Conservation (phyloP, 2,113 vertebrate genomes). For the Grantiella picta region DNA sequence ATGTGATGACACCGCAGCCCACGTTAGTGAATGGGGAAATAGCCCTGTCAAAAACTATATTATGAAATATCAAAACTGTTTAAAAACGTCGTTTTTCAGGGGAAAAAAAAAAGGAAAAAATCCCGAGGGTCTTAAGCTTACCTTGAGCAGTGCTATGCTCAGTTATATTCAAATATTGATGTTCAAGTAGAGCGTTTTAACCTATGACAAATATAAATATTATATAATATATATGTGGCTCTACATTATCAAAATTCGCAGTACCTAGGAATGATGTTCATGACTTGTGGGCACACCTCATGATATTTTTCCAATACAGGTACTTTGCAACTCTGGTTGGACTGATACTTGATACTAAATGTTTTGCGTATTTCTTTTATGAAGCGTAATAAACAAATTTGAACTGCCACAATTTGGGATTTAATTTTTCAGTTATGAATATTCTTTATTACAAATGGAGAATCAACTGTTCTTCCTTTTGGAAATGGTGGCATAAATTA, state of each 20-base stretch:
- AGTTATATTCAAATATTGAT: neutral
- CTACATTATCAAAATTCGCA: neutral
- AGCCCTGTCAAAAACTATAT: slow-evolving; percentile 56
- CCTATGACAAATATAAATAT: neutral
- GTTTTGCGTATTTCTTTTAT: neutral
- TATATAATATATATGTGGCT: neutral
- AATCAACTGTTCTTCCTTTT: neutral
- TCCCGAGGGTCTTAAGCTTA: neutral
- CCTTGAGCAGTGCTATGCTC: neutral
- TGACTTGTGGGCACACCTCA: neutral
- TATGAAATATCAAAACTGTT: slow-evolving; percentile 1
- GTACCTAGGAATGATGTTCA: neutral
- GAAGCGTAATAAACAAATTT: neutral
- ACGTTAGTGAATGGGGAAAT: slow-evolving; percentile 15
- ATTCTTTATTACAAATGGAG: neutral
- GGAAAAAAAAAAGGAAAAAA: neutral
- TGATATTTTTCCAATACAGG: neutral
- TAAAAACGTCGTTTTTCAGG: neutral
- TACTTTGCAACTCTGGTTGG: neutral
- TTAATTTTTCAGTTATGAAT: neutral
- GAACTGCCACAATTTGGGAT: neutral
- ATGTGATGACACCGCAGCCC: slow-evolving; percentile 59
- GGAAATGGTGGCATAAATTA: neutral
- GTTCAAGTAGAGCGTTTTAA: neutral
- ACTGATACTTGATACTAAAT: neutral